phyloP scores from a whole-genome alignment of 2,797 vertebrate genomes.

The Eulemur coronatus region DNA sequence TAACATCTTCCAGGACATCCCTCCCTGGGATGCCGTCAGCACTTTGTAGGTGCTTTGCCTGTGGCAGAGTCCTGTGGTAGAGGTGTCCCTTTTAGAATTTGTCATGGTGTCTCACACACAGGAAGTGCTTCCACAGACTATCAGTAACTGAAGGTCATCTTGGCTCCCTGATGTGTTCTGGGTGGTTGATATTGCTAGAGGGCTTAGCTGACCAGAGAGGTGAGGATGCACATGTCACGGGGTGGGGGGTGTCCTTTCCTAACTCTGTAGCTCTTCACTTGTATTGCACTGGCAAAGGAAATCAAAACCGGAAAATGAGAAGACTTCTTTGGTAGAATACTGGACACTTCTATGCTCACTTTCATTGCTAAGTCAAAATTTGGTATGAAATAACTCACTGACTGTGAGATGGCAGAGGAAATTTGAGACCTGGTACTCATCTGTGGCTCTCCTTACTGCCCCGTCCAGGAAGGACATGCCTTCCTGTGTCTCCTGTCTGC shows the following conservation, averaged over 20 bases:
- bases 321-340: background rate
- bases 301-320: background rate
- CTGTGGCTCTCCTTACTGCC: background rate
- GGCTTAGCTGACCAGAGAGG: background rate
- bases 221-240: fast-evolving
- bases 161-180: background rate
- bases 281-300: background rate
- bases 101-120: background rate
- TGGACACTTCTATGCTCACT: background rate
- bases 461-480: background rate
- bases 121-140: background rate
- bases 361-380: background rate
- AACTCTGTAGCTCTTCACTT: background rate
- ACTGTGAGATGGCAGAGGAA: no score
- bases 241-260: background rate
- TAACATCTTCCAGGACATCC: background rate
- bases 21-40: background rate
- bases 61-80: background rate
- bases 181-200: background rate
- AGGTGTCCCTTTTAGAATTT: background rate
- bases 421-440: no score
- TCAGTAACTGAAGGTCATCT: no score
- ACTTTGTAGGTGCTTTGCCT: background rate
- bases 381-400: background rate
- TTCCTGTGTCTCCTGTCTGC: background rate